Evolutionary conservation across 2,888 invertebrate species (phyloP), one percentile per base, ranked within the genome.

Genomic region (Himalopsyche anomala): DNA sequence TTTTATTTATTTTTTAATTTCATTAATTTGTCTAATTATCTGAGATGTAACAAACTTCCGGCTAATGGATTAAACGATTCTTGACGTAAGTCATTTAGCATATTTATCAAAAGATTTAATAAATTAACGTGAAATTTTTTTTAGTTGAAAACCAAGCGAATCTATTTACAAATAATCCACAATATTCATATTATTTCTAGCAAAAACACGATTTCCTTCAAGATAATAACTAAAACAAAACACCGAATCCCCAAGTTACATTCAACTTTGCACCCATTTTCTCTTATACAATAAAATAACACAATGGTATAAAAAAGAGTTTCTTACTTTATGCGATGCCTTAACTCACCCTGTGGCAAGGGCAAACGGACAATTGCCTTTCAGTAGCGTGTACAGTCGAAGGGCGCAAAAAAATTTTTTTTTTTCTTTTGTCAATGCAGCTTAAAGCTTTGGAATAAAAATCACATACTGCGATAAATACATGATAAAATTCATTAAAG

Each of bases 341-440:
- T 19, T 62, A 62, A 62, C 62, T 62, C 28, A n/a, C 28, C 28
- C 62, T 62, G 62, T 62, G 62, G 62, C 62, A 62, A 62, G 62
- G 62, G 62, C 62, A 62, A 62, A 62, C 19, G 62, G 62, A 62
- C 62, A 62, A 62, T 62, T 62, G 62, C 62, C 62, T 28, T 62
- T 62, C 62, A 62, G n/a, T 62, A 6, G 62, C 62, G 28, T 62
- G n/a, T 19, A 62, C 5, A 28, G 19, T 62, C 8, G 19, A 62
- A 62, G 62, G 11, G 19, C 8, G 62, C 28, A 2, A 19, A 62
- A 62, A 19, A 62, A 2, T 2, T 51, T 51, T 51, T 15, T 15
- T 15, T 51, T 5, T 15, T 15, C 15, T 51, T 15, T 51, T 45
- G 9, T 9, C 11, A 2, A 11, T 45, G 11, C 6, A 8, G 9